Evolutionary conservation across 2,888 invertebrate species (phyloP).

Genomic region (Hololepta plana): DNA sequence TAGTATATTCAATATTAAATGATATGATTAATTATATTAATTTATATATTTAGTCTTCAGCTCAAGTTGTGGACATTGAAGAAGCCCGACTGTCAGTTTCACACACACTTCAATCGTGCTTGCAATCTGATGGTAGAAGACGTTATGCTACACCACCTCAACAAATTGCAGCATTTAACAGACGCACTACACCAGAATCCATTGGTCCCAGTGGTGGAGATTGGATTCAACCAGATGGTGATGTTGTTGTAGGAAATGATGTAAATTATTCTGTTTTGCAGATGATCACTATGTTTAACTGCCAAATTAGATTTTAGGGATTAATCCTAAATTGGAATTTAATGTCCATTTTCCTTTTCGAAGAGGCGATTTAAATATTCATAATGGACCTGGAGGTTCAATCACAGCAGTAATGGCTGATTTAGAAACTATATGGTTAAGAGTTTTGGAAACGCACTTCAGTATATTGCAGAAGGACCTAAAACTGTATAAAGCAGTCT

Average conservation of each 20-base stretch:
- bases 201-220: slow-evolving; percentile 35
- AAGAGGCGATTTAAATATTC: slow-evolving; percentile 76
- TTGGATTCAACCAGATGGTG: slow-evolving; percentile 44
- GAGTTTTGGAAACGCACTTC: slow-evolving; percentile 57
- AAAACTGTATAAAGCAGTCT: slow-evolving; percentile 66
- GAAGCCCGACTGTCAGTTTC: slow-evolving; percentile 70
- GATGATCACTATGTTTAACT: neutral
- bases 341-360: slow-evolving; percentile 82
- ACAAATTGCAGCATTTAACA: slow-evolving; percentile 76
- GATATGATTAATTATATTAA: slow-evolving; percentile 2
- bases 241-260: slow-evolving; percentile 60
- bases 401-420: slow-evolving; percentile 69
- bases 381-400: slow-evolving; percentile 69
- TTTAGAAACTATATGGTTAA: slow-evolving; percentile 75
- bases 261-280: slow-evolving; percentile 23
- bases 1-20: slow-evolving; percentile 13
- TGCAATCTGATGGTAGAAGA: slow-evolving; percentile 65
- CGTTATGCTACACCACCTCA: slow-evolving; percentile 77
- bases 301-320: slow-evolving; percentile 34
- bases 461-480: slow-evolving; percentile 52
- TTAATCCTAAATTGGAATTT: slow-evolving; percentile 51
- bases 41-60: no score
- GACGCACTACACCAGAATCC: slow-evolving; percentile 54
- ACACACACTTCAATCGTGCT: slow-evolving; percentile 68
- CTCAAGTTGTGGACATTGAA: no score